These are phyloP conservation scores for Drosophila serrata DNA, from an alignment of 1,140 invertebrate genomes.

Conservation along the genomic window DNA sequence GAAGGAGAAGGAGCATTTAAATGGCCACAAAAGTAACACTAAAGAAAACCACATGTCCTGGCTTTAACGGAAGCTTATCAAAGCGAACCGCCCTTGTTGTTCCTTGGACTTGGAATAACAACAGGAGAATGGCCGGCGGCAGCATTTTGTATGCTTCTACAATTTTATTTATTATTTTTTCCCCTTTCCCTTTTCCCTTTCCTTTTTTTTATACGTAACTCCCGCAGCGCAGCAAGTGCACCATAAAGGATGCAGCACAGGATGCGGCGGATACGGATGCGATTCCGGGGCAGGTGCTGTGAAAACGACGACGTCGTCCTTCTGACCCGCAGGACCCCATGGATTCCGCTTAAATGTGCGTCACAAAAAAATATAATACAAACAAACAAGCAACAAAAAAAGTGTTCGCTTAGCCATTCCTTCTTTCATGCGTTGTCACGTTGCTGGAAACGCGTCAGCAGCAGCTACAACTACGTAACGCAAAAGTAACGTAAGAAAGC, in stretches of 20 bases:
- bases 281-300: slow-evolving; percentile 9
- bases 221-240: slow-evolving; percentile 58
- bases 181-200: not conserved
- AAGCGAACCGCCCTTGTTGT: slow-evolving; percentile 10
- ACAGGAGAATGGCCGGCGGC: slow-evolving; percentile 24
- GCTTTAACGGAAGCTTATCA: slow-evolving; percentile 37
- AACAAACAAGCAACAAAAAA: slow-evolving; percentile 19
- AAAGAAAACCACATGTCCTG: slow-evolving; percentile 22
- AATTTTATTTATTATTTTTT: slow-evolving; percentile 49
- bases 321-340: slow-evolving; percentile 4
- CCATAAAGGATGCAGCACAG: slow-evolving; percentile 16
- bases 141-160: slow-evolving; percentile 37
- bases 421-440: slow-evolving; percentile 34
- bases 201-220: slow-evolving; percentile 26
- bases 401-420: slow-evolving; percentile 25
- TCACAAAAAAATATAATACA: slow-evolving; percentile 34
- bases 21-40: slow-evolving; percentile 31
- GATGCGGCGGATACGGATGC: slow-evolving; percentile 6
- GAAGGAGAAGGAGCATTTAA: slow-evolving; percentile 10
- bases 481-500: slow-evolving; percentile 63
- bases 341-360: slow-evolving; percentile 38
- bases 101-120: slow-evolving; percentile 25
- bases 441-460: slow-evolving; percentile 44
- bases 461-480: slow-evolving; percentile 47
- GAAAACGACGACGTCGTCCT: slow-evolving; percentile 10